These are phyloP conservation scores for Sacculina carcini DNA, from an alignment of 2,888 invertebrate genomes.

Conservation along the genomic window DNA sequence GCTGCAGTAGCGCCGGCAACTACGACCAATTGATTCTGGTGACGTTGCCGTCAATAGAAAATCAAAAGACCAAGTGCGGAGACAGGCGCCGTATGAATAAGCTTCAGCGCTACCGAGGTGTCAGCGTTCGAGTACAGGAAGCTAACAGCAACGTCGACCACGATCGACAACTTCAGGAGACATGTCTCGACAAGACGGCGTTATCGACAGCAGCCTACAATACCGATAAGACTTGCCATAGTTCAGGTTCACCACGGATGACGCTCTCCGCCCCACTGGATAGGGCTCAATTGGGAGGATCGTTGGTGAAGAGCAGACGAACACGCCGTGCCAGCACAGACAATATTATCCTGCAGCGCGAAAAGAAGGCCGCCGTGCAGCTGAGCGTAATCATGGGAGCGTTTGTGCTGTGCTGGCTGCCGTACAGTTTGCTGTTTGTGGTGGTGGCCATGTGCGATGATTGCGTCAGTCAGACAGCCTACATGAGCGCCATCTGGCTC, in stretches of 20 bases:
- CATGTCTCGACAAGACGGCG: not conserved
- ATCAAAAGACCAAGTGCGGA: too few species aligned
- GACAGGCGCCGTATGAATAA: too few species aligned
- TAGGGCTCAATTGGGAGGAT: too few species aligned
- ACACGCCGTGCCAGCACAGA: slow-evolving; percentile 1
- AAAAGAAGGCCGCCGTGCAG: slow-evolving; percentile 28
- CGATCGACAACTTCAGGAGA: not conserved
- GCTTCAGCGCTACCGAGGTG: too few species aligned
- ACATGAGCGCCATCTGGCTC: slow-evolving; percentile 25
- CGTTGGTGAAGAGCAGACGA: too few species aligned
- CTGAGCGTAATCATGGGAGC: slow-evolving; percentile 31
- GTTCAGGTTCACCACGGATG: not conserved
- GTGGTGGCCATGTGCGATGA: slow-evolving; percentile 25
- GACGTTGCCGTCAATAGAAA: too few species aligned
- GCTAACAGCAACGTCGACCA: not conserved
- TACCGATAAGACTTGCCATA: too few species aligned
- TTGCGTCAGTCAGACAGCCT: slow-evolving; percentile 22
- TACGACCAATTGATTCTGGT: not conserved
- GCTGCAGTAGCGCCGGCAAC: not conserved
- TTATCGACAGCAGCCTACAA: not conserved
- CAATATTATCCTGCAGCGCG: slow-evolving; percentile 12
- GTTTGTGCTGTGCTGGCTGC: slow-evolving; percentile 30
- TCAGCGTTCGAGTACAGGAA: not conserved
- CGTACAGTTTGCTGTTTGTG: slow-evolving; percentile 30
- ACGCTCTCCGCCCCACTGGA: not conserved